phyloP scores from a whole-genome alignment of 2,888 invertebrate species.

The Lasioglossum lativentre region DNA sequence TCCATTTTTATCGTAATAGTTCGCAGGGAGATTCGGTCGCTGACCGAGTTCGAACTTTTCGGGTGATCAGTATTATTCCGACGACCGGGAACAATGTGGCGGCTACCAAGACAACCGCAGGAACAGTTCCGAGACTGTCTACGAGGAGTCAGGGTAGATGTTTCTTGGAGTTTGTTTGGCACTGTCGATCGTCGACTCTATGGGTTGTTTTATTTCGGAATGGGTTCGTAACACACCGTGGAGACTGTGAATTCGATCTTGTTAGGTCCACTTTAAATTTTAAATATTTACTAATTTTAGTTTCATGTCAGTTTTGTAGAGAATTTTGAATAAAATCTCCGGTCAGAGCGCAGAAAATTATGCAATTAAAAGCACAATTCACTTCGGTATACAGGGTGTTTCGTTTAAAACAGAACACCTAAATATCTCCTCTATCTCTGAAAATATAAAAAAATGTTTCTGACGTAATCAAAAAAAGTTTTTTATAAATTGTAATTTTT shows the following conservation, averaged over 20 bases:
- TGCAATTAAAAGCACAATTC: no score
- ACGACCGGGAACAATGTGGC: slow-evolving; percentile 18
- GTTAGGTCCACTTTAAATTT: not conserved
- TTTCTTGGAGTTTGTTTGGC: not conserved
- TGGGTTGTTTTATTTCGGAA: not conserved
- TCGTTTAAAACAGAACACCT: no score
- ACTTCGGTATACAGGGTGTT: no score
- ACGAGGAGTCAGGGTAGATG: not conserved
- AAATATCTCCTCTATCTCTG: no score
- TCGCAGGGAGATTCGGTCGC: slow-evolving; percentile 26
- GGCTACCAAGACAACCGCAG: not conserved
- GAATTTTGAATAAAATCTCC: no score
- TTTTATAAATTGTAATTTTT: no score
- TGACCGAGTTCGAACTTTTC: slow-evolving; percentile 36
- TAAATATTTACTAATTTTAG: no score
- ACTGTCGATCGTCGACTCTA: not conserved
- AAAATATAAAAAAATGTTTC: no score
- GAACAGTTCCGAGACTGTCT: not conserved
- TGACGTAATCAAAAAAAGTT: no score
- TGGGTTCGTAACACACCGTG: not conserved
- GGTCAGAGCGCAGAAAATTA: no score
- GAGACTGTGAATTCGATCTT: not conserved
- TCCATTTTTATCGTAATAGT: slow-evolving; percentile 54
- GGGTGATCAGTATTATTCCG: slow-evolving; percentile 33
- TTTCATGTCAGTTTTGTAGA: no score